Percentiles rank a stretch among this genome's conserved stretches.
Conservation (phyloP, 2,888 invertebrate genomes). For the Chloromyia formosa region DNA sequence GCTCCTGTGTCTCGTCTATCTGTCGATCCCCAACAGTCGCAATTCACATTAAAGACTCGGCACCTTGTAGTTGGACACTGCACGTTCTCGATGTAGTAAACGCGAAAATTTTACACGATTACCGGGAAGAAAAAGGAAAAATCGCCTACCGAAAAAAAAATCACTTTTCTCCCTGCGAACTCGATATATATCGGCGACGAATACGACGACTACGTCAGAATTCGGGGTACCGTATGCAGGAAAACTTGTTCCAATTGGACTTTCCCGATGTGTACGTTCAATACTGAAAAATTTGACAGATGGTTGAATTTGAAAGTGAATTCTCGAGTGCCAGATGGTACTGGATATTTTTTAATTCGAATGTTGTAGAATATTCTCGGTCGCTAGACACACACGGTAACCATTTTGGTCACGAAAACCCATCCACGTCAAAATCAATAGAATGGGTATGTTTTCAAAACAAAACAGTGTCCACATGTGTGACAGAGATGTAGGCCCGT, state of each 20-base stretch:
- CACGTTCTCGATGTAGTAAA: neutral
- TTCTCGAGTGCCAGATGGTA: neutral
- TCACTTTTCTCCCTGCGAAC: slow-evolving; percentile 25
- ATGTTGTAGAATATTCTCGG: too few relatives aligned
- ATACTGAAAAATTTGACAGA: neutral
- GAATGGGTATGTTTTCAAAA: too few relatives aligned
- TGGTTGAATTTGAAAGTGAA: neutral
- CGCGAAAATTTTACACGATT: slow-evolving; percentile 25
- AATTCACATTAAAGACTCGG: neutral
- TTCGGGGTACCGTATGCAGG: neutral
- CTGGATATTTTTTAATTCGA: neutral
- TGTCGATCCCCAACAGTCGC: neutral
- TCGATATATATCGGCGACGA: slow-evolving; percentile 16
- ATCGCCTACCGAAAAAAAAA: slow-evolving; percentile 2
- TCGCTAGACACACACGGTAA: too few relatives aligned
- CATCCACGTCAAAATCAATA: too few relatives aligned
- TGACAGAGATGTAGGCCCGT: too few relatives aligned
- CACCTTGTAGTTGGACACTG: neutral
- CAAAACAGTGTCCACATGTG: too few relatives aligned
- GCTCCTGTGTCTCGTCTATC: neutral
- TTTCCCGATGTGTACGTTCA: slow-evolving; percentile 4
- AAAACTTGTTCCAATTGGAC: neutral
- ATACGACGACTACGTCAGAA: slow-evolving; percentile 24
- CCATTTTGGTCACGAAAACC: too few relatives aligned
- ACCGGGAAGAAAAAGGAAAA: neutral